These are phyloP conservation scores for Steatocranus sp. DNA, from an alignment of 2,797 vertebrate genomes.

Conservation along the genomic window DNA sequence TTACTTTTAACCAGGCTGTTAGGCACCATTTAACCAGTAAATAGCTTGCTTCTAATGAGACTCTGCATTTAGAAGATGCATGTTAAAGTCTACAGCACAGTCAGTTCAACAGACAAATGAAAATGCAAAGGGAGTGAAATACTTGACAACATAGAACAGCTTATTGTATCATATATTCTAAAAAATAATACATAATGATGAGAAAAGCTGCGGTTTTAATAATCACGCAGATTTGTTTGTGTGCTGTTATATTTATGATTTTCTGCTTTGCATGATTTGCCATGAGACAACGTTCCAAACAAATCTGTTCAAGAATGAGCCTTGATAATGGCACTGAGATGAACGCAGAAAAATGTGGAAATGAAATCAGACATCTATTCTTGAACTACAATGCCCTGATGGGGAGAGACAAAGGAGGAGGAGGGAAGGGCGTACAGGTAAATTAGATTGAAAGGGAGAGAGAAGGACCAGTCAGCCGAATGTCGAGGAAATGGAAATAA, in stretches of 20 bases:
- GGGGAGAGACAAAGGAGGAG: constrained; percentile 63
- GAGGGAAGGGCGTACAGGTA: constrained; percentile 28
- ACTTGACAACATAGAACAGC: background rate
- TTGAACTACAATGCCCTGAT: constrained; percentile 60
- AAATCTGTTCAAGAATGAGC: constrained; percentile 20
- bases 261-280: constrained; percentile 55
- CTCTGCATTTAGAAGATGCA: background rate
- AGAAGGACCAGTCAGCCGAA: constrained; percentile 25
- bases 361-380: constrained; percentile 66
- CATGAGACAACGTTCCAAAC: constrained; percentile 2
- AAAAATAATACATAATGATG: background rate
- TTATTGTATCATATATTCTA: background rate
- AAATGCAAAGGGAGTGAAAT: background rate
- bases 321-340: constrained; percentile 43
- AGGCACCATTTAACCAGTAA: background rate
- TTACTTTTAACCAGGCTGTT: background rate
- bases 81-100: background rate
- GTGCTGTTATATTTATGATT: constrained; percentile 15
- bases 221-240: constrained; percentile 26
- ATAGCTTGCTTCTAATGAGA: background rate
- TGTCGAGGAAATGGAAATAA: constrained; percentile 46
- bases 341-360: constrained; percentile 46
- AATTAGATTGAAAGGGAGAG: constrained; percentile 55
- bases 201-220: background rate
- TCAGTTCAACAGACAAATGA: background rate